A percentile compares a stretch with the other conserved stretches of the same genome.
Conservation (phyloP, 2,797 vertebrate genomes). For the Pelochelys cantorii region DNA sequence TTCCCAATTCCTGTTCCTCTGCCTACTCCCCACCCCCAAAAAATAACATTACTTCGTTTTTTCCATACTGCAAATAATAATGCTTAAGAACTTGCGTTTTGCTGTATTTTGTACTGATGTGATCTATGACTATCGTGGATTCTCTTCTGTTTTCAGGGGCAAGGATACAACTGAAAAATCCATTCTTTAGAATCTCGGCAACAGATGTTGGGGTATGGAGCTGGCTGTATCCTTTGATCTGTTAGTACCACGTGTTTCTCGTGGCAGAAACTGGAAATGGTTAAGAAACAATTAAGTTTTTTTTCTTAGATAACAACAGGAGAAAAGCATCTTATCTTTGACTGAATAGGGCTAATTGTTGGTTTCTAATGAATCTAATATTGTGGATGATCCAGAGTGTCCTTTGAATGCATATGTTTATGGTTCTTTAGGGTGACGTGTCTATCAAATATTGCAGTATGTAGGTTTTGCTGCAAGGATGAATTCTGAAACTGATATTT, state of each 20-base stretch:
- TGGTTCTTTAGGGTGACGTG: not conserved
- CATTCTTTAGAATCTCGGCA: slow-evolving; percentile 99
- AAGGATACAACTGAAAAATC: slow-evolving; percentile 94
- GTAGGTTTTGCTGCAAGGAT: not conserved
- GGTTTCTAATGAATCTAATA: not conserved
- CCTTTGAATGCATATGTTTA: not conserved
- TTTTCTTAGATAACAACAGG: not conserved
- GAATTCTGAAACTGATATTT: not conserved
- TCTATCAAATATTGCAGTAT: not conserved
- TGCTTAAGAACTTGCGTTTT: not conserved
- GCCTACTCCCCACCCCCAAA: too few species aligned
- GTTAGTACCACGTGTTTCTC: accelerated
- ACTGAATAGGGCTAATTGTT: accelerated
- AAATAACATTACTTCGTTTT: not conserved
- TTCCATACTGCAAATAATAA: not conserved
- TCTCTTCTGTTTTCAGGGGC: slow-evolving; percentile 80
- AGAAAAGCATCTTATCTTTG: not conserved
- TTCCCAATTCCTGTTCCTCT: not conserved
- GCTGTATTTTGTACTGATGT: not conserved
- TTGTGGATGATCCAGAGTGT: not conserved
- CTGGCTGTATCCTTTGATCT: slow-evolving; percentile 93
- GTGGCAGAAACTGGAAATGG: not conserved
- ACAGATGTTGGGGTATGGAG: slow-evolving; percentile 96
- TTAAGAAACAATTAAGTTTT: not conserved
- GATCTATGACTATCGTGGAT: not conserved